These are phyloP conservation scores for Crambe crambe DNA, from an alignment of 37 sponge, comb jelly and placozoan genomes.

Conservation along the genomic window DNA sequence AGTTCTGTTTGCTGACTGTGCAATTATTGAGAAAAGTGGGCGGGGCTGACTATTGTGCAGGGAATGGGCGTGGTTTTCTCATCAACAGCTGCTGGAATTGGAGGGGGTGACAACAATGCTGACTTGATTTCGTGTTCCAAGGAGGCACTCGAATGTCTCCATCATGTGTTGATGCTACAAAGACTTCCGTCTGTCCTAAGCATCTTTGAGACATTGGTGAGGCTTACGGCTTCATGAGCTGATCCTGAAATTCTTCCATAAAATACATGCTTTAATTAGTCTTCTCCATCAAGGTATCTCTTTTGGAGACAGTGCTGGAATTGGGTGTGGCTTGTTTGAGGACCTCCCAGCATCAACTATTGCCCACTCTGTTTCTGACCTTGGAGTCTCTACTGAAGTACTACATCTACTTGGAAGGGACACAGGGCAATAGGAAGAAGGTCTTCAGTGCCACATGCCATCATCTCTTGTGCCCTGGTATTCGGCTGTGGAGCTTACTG, in stretches of 20 bases:
- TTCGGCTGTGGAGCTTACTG: neutral
- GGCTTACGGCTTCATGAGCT: no score
- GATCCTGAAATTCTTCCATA: neutral
- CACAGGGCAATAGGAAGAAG: conserved; percentile 62
- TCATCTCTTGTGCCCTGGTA: conserved; percentile 24
- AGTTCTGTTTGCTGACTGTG: neutral
- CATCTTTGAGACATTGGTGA: conserved; percentile 44
- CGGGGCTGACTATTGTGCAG: neutral
- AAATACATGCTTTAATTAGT: neutral
- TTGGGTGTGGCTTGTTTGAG: neutral
- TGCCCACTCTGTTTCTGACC: neutral
- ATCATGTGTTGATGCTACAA: conserved; percentile 3
- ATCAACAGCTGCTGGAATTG: neutral
- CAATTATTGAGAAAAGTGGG: neutral
- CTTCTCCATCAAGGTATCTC: conserved; percentile 8
- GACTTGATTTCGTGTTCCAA: neutral
- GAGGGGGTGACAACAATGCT: neutral
- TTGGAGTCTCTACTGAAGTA: conserved; percentile 3
- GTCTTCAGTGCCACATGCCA: conserved; percentile 30
- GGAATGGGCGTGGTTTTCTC: conserved; percentile 5
- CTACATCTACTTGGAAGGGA: conserved; percentile 34
- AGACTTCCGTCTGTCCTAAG: conserved; percentile 1
- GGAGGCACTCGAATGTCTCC: conserved; percentile 5
- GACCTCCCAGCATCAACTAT: neutral
- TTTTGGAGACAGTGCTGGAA: conserved; percentile 1